phyloP scores from a whole-genome alignment of 2,797 vertebrate species.

The Fistularia commersonii region DNA sequence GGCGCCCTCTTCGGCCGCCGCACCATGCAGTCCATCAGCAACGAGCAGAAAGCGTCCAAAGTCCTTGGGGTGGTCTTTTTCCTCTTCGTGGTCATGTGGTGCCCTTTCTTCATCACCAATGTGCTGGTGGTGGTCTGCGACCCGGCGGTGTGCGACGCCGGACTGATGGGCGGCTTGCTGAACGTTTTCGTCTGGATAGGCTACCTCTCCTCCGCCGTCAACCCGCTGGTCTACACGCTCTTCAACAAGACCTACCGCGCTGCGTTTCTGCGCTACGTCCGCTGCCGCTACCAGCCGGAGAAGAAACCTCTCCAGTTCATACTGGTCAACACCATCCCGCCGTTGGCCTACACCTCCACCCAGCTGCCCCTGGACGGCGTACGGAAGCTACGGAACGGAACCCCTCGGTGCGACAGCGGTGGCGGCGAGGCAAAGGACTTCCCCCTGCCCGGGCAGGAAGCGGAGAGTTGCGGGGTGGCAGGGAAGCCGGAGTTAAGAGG shows the following conservation, averaged over 20 bases:
- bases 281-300: constrained; percentile 86
- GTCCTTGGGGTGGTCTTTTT: constrained; percentile 96
- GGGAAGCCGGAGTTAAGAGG: neutral
- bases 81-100: constrained; percentile 98
- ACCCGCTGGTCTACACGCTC: constrained; percentile 91
- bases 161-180: constrained; percentile 80
- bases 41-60: constrained; percentile 96
- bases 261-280: constrained; percentile 88
- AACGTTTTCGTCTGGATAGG: constrained; percentile 97
- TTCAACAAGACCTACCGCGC: constrained; percentile 94
- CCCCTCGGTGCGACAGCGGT: constrained; percentile 33
- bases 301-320: constrained; percentile 90
- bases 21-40: constrained; percentile 93
- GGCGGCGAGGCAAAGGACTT: constrained; percentile 65
- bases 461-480: constrained; percentile 6
- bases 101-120: constrained; percentile 96
- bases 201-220: constrained; percentile 93
- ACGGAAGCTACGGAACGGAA: constrained; percentile 70
- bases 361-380: constrained; percentile 76
- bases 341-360: constrained; percentile 84
- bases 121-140: constrained; percentile 88
- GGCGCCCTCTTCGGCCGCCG: constrained; percentile 74
- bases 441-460: constrained; percentile 57
- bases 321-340: constrained; percentile 91
- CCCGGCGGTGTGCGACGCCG: constrained; percentile 73